These are phyloP conservation scores for Liodrosophila aerea DNA, from an alignment of 2,888 invertebrate species.

Conservation along the genomic window DNA sequence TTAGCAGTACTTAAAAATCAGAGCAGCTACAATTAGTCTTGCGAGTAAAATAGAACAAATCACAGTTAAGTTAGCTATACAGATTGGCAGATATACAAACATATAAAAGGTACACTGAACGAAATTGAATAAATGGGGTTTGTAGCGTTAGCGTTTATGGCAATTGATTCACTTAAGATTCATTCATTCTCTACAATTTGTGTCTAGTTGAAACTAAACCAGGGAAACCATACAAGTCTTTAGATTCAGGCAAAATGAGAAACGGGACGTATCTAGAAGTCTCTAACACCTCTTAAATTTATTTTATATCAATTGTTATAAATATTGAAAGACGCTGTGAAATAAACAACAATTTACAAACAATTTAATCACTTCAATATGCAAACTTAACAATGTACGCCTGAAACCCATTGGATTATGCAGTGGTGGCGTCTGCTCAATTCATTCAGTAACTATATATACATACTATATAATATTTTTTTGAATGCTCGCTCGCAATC, in stretches of 20 bases:
- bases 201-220: too few species aligned
- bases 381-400: conserved; percentile 64
- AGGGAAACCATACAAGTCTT: too few species aligned
- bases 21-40: too few species aligned
- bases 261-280: conserved; percentile 35
- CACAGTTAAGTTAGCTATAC: too few species aligned
- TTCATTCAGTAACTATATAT: neutral
- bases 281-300: conserved; percentile 51
- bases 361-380: conserved; percentile 53
- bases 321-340: conserved; percentile 69
- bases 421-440: conserved; percentile 50
- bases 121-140: conserved; percentile 6
- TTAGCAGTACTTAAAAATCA: too few species aligned
- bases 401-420: conserved; percentile 49
- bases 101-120: too few species aligned
- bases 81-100: neutral
- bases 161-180: conserved; percentile 2
- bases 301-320: conserved; percentile 64
- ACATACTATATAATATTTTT: conserved; percentile 3
- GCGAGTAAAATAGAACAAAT: too few species aligned
- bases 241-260: conserved; percentile 20
- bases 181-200: too few species aligned
- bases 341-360: conserved; percentile 62
- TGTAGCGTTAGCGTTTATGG: conserved; percentile 4
- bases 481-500: conserved; percentile 53